Evolutionary conservation across 2,888 invertebrate species (phyloP).

Genomic region (Venusia cambrica): DNA sequence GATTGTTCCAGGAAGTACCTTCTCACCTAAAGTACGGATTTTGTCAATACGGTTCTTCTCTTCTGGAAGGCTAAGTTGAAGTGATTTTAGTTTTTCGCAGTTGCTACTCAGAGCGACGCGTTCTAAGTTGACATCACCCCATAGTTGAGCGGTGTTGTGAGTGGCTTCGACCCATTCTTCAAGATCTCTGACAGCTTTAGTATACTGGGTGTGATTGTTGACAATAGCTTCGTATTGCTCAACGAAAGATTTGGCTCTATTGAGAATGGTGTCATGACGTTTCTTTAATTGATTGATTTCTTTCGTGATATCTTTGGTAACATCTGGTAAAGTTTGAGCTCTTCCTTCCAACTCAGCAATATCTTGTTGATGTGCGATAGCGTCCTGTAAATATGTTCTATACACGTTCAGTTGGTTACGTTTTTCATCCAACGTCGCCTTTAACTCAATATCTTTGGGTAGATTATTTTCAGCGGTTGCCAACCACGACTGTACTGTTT

Average conservation of each 20-base stretch:
- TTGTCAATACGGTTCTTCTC: conserved; percentile 92
- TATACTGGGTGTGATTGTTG: conserved; percentile 93
- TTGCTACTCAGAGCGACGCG: conserved; percentile 92
- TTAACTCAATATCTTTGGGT: conserved; percentile 89
- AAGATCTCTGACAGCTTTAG: conserved; percentile 91
- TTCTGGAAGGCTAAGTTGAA: conserved; percentile 89
- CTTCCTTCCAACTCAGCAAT: conserved; percentile 90
- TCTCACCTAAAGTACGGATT: conserved; percentile 91
- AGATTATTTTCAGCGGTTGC: conserved; percentile 87
- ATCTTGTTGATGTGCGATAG: conserved; percentile 91
- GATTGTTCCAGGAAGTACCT: conserved; percentile 92
- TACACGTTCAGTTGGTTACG: conserved; percentile 92
- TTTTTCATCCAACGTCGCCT: conserved; percentile 94
- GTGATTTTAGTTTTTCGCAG: conserved; percentile 90
- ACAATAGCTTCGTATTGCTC: conserved; percentile 94
- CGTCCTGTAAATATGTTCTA: conserved; percentile 90
- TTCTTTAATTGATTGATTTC: conserved; percentile 85
- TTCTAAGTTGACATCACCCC: conserved; percentile 92
- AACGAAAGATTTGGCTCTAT: conserved; percentile 87
- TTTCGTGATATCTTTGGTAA: conserved; percentile 86
- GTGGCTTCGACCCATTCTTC: conserved; percentile 94
- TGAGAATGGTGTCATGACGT: conserved; percentile 86
- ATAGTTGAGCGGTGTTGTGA: conserved; percentile 88
- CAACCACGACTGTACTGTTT: conserved; percentile 90
- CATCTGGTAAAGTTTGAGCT: conserved; percentile 89